Base-by-base conservation (phyloP, 2,888 invertebrate species). In the Standfussiana lucernea region DNA sequence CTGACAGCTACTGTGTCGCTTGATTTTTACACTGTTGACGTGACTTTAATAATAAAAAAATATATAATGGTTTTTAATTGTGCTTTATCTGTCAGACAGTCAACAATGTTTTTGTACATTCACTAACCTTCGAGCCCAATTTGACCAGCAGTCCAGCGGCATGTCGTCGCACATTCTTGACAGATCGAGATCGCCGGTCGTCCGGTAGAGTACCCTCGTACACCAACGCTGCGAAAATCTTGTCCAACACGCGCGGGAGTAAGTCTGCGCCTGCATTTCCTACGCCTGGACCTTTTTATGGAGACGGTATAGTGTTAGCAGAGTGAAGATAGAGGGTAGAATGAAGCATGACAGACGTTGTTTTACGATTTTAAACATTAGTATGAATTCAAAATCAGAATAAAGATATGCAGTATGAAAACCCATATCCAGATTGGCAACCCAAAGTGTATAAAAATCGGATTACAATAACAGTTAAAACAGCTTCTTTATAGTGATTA, bases 71-170 rank as follows among this genome's bases (percentile, higher is more conserved):
- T n/a, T n/a, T n/a, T n/a, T n/a, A n/a, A n/a, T n/a, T n/a, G n/a
- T n/a, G n/a, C n/a, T n/a, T n/a, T n/a, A n/a, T n/a, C n/a, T n/a
- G n/a, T n/a, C n/a, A n/a, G n/a, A n/a, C n/a, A n/a, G n/a, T n/a
- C n/a, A n/a, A n/a, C n/a, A n/a, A n/a, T n/a, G n/a, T n/a, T n/a
- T n/a, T n/a, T n/a, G n/a, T n/a, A n/a, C n/a, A n/a, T n/a, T n/a
- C n/a, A n/a, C 62, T 42, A 72, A 96, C 96, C 95, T 98, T 98
- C 77, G 98, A 98, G 32, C 98, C 98, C 64, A 99, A 97, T 94
- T 99, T 99, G 21, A 99, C 99, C 95, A 99, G 98, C 40, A 99
- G 95, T 13, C 98, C 98, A 40, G 99, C 99, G 11, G 99, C 99
- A 94, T 99, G 99, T 0, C 99, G 97, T 8, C 99, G 97, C 15